phyloP scores from a whole-genome alignment of 2,113 vertebrate genomes.

The Perca flavescens region DNA sequence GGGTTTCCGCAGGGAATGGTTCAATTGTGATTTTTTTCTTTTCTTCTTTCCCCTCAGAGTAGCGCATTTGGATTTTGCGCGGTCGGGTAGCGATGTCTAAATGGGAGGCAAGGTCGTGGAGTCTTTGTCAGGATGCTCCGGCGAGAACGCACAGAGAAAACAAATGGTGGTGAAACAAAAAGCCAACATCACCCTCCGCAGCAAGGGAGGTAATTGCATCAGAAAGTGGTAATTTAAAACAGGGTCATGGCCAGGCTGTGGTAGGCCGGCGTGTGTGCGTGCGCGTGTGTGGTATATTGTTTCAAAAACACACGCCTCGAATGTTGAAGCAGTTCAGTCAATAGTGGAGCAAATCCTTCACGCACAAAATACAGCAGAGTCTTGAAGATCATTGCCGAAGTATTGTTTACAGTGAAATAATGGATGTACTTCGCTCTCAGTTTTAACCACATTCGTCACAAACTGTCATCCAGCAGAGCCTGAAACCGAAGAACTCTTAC shows the following conservation, averaged over 20 bases:
- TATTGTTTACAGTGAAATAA: slow-evolving; percentile 63
- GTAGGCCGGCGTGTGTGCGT: background rate
- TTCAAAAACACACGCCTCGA: slow-evolving; percentile 14
- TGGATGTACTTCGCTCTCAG: slow-evolving; percentile 56
- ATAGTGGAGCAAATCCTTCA: slow-evolving; percentile 49
- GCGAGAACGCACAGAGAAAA: slow-evolving; percentile 47
- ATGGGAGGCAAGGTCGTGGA: slow-evolving; percentile 61
- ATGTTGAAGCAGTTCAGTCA: slow-evolving; percentile 31
- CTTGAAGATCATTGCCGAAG: slow-evolving; percentile 41
- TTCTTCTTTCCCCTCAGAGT: background rate
- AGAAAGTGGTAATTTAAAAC: slow-evolving; percentile 72
- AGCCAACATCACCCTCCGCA: slow-evolving; percentile 39
- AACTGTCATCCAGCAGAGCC: slow-evolving; percentile 48
- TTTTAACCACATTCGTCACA: slow-evolving; percentile 57
- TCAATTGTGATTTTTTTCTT: slow-evolving; percentile 24
- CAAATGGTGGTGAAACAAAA: slow-evolving; percentile 69
- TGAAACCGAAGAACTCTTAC: slow-evolving; percentile 35
- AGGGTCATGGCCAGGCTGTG: slow-evolving; percentile 41
- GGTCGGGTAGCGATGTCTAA: slow-evolving; percentile 35
- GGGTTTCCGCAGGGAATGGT: slow-evolving; percentile 43
- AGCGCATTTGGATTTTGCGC: slow-evolving; percentile 6
- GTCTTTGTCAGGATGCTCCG: slow-evolving; percentile 58
- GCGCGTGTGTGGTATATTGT: slow-evolving; percentile 25
- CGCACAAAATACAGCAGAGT: slow-evolving; percentile 3
- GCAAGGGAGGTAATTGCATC: slow-evolving; percentile 66